Conservation (phyloP, 2,797 vertebrate genomes). For the Poeciliopsis paucimaculata region DNA sequence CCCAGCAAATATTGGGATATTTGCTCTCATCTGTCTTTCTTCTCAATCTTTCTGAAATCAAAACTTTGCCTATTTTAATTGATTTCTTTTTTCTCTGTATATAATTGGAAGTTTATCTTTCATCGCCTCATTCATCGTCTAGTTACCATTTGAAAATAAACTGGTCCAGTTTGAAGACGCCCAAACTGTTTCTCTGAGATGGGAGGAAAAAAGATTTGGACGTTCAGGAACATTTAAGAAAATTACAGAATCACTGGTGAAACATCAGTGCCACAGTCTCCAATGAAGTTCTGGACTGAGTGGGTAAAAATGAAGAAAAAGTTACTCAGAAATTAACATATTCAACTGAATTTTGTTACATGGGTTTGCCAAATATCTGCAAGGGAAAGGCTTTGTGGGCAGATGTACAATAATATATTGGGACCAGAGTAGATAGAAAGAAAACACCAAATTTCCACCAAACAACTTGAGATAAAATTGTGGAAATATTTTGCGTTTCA, state of each 20-base stretch:
- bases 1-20: constrained; percentile 51
- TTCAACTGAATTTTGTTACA: background rate
- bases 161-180: background rate
- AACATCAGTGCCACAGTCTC: background rate
- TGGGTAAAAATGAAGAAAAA: background rate
- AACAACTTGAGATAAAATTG: no score
- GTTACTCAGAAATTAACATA: background rate
- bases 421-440: no score
- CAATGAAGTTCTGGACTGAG: background rate
- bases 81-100: constrained; percentile 10
- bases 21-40: constrained; percentile 35
- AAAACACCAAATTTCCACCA: no score
- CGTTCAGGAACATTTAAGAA: background rate
- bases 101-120: constrained; percentile 10
- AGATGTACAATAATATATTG: no score
- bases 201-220: background rate
- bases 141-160: background rate
- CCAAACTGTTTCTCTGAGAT: background rate
- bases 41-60: constrained; percentile 20
- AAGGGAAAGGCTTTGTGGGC: background rate
- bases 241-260: background rate
- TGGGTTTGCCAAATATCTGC: background rate
- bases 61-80: constrained; percentile 29
- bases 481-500: no score
- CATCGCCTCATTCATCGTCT: background rate